Base-by-base conservation (phyloP, 2,113 vertebrate genomes). In the Rattus rattus region DNA sequence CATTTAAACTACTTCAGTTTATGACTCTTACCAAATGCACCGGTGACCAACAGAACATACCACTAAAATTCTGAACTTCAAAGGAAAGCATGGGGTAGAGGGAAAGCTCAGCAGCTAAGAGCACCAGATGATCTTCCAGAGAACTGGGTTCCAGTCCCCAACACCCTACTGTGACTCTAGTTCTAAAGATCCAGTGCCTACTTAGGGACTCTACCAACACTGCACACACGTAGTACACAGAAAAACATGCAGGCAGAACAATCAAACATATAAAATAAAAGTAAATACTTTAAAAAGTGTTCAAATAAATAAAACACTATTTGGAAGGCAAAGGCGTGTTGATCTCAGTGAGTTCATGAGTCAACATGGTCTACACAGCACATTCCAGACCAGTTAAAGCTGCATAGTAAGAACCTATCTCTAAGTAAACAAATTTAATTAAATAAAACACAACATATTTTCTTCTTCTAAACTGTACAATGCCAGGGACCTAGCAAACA, bases 381-480 rank as follows among this genome's bases (percentile, higher is more conserved):
- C n/a, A 36, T 13, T 61, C 80, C 36, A 83, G 36, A 36, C 20
- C 20, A 83, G 5, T 19, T 11, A 83, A 83, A 56, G 5, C 20
- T 56, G n/a, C 19, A 36, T 5, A 80, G 52, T 80, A 80, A 80
- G 52, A 56, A 19, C 52, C 54, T 81, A 81, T 59, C 33, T 81
- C 77, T 56, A 36, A 56, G 56, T 56, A 52, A 79, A 79, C 59
- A n/a, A 81, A 59, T 43, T 47, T 65, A 59, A 81, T 59, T 59
- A n/a, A 56, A 63, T 17, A 90, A 94, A 88, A 72, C 6, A 52
- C 90, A 94, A 91, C 75, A 19, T 13, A 80, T 36, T 93, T 89
- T 95, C 49, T 85, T 61, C 76, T 80, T 92, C 61, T 88, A 95
- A 93, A 83, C 33, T 72, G 36, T 73, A 94, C 83, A 96, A 94